Conservation (phyloP, 2,797 vertebrate species). For the Taenioides sp. region DNA sequence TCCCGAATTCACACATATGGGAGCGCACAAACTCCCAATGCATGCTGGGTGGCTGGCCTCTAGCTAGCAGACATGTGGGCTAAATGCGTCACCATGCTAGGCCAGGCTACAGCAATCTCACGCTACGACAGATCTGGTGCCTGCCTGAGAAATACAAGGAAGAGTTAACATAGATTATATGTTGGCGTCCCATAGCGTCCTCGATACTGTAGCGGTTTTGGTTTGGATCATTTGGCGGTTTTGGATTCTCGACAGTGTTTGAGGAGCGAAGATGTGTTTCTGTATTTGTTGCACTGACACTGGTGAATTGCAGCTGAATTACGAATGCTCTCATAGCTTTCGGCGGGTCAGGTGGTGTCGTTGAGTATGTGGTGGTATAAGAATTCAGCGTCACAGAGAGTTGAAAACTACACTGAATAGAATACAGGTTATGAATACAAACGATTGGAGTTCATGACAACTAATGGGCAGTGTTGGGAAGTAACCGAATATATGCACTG, state of each 20-base stretch:
- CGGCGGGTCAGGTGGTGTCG: too few species aligned
- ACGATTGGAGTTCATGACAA: too few species aligned
- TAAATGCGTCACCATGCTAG: constrained; percentile 66
- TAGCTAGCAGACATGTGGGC: constrained; percentile 66
- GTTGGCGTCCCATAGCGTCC: constrained; percentile 29
- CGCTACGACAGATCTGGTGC: constrained; percentile 59
- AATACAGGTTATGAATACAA: too few species aligned
- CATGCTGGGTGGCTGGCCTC: constrained; percentile 60
- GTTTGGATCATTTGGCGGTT: constrained; percentile 18
- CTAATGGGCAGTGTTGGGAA: too few species aligned
- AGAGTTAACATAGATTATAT: constrained; percentile 22
- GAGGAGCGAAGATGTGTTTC: constrained; percentile 7
- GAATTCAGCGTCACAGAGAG: too few species aligned
- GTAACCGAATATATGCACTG: too few species aligned
- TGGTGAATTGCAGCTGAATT: background rate
- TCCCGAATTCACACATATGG: constrained; percentile 41
- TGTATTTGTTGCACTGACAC: constrained; percentile 4
- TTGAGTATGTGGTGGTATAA: too few species aligned
- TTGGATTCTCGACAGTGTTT: constrained; percentile 10
- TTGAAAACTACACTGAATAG: too few species aligned
- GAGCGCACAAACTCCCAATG: constrained; percentile 31
- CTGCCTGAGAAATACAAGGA: constrained; percentile 58
- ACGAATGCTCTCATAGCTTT: too few species aligned
- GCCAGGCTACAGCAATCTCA: constrained; percentile 31
- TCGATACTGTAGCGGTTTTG: constrained; percentile 38